These are phyloP conservation scores for Oreohelix idahoensis DNA, from an alignment of 1,140 invertebrate genomes.

Conservation along the genomic window DNA sequence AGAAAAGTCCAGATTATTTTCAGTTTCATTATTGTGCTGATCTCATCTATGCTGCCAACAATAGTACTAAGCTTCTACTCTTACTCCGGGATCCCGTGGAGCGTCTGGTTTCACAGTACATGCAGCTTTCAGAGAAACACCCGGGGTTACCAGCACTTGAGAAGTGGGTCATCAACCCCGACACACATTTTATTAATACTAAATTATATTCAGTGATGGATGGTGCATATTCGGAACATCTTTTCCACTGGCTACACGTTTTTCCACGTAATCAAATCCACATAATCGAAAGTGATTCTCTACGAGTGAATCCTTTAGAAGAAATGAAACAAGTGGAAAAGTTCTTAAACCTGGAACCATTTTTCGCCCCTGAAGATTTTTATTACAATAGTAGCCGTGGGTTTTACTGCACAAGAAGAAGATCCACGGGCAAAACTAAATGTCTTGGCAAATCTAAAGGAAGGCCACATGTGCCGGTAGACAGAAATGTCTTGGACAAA, in stretches of 20 bases:
- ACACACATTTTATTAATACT: neutral
- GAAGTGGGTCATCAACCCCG: constrained; percentile 15
- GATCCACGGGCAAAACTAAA: constrained; percentile 24
- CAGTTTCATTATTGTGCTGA: neutral
- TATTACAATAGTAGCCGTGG: constrained; percentile 24
- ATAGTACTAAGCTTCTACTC: constrained; percentile 4
- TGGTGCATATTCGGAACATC: constrained; percentile 8
- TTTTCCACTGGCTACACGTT: neutral
- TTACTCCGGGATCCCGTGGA: constrained; percentile 34
- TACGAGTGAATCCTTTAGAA: neutral
- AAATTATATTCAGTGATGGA: constrained; percentile 9
- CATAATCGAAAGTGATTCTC: constrained; percentile 22
- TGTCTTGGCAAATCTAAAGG: constrained; percentile 30
- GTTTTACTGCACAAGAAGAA: constrained; percentile 14
- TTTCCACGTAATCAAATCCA: constrained; percentile 32
- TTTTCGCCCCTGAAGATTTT: neutral
- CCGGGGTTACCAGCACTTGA: constrained; percentile 5
- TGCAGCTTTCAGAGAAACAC: constrained; percentile 26
- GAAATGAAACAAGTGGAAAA: constrained; percentile 28
- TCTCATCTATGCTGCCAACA: neutral
- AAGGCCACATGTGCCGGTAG: constrained; percentile 1
- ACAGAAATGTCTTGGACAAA: neutral
- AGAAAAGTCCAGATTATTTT: constrained; percentile 40
- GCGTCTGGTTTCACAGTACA: constrained; percentile 39
- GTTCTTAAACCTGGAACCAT: constrained; percentile 26